Evolutionary conservation across 2,113 vertebrate species (phyloP), one percentile per base, ranked within the genome.

Genomic region (Saccopteryx bilineata): DNA sequence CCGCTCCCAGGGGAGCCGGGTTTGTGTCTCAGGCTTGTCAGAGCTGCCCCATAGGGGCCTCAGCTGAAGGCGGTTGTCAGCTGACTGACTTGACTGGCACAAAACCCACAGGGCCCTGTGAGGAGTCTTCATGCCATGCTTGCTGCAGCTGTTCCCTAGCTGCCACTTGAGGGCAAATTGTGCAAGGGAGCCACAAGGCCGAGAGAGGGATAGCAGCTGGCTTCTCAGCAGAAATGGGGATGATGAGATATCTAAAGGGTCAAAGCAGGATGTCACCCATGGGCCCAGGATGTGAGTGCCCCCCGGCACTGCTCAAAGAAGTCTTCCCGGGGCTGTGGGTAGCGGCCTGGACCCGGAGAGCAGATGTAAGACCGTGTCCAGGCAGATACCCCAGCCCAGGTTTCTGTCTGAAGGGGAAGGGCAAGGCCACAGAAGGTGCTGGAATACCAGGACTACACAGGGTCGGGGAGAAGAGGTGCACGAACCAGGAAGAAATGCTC

Each of bases 121-220:
- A 54, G 39, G 56, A 9, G 1, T 60, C 81, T 12, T 4, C 0
- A 33, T 17, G 46, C 65, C 63, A 48, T 61, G 52, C 46, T 56
- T 9, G 66, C 79, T 21, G 13, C 19, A 2, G 23, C 28, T 33
- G 6, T 80, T 56, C 60, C 66, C 56, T 7, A 12, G 65, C 89
- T 7, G 2, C 80, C 84, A 24, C 65, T 60, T 61, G 52, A 24
- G 83, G 75, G 56, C 56, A 87, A 33, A 23, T 28, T 23, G 52
- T 2, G 2, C 10, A 10, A 18, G 9, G 56, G 66, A 33, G 11
- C 31, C 19, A 17, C 50, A n/a, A 14, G 84, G 72, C 71, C 5
- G 0, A 23, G 26, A 1, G 1, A 60, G 1, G 33, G 79, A 9
- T 5, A 14, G 33, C 17, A 23, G 19, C 5, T n/a, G 81, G 48